Evolutionary conservation across 2,113 vertebrate species (phyloP).

Genomic region (Sphaerodactylus townsendi): DNA sequence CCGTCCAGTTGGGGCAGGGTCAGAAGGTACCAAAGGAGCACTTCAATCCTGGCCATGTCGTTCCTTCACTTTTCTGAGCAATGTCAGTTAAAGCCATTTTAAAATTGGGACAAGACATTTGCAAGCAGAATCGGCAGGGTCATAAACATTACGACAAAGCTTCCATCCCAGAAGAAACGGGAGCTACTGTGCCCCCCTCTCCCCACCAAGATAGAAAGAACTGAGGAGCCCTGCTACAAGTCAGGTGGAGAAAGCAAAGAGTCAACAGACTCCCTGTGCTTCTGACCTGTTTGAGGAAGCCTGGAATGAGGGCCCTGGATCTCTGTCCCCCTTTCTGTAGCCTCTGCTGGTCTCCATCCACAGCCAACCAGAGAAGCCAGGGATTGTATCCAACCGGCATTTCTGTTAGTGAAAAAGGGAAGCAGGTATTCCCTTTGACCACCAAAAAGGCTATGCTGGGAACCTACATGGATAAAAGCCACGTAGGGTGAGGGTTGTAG

Average conservation of each 20-base stretch:
- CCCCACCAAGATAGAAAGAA: not conserved
- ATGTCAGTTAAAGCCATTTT: not conserved
- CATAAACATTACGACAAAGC: not conserved
- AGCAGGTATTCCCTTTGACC: no score
- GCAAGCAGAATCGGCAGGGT: not conserved
- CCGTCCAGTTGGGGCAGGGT: not conserved
- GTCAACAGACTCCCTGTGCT: not conserved
- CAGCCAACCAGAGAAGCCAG: not conserved
- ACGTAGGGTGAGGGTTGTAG: no score
- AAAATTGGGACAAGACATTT: not conserved
- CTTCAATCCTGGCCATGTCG: not conserved
- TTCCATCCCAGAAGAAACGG: not conserved
- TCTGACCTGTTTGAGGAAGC: not conserved
- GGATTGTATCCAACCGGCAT: no score
- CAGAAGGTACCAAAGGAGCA: not conserved
- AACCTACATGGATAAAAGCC: no score
- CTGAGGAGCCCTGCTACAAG: not conserved
- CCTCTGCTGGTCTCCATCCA: not conserved
- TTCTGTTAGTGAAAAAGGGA: no score
- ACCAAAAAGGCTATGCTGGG: no score
- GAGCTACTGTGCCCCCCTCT: no score
- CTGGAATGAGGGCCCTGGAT: not conserved
- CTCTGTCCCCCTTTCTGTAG: not conserved
- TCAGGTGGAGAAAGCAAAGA: not conserved
- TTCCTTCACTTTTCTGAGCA: not conserved